Percentiles rank a stretch among this genome's conserved stretches.
Evolutionary conservation across 2,113 vertebrate genomes (phyloP).

Genomic region (Leptobrachium ailaonicum): DNA sequence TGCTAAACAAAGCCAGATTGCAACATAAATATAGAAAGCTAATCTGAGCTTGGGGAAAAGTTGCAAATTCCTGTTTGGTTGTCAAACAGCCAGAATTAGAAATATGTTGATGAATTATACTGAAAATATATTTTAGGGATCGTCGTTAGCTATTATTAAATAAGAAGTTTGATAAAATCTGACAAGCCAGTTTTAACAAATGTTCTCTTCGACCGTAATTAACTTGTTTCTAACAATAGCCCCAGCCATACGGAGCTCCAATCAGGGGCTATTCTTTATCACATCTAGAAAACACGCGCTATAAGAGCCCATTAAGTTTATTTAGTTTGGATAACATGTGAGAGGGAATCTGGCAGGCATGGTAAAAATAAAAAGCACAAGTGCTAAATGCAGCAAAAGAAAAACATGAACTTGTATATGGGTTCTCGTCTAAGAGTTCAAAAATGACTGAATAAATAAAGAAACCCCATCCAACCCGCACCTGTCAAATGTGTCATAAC

Average conservation of each 20-base stretch:
- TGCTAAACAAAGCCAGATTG: constrained; percentile 14
- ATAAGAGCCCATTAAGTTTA: not conserved
- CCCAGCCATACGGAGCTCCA: not conserved
- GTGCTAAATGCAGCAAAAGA: not conserved
- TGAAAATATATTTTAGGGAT: constrained; percentile 39
- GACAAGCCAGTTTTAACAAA: constrained; percentile 31
- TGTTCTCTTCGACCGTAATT: constrained; percentile 27
- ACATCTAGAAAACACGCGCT: constrained; percentile 11
- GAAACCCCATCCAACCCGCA: no score
- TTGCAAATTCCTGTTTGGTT: constrained; percentile 2
- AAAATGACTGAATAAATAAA: no score
- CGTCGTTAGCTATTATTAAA: constrained; percentile 17
- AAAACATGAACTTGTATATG: not conserved
- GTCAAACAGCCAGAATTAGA: constrained; percentile 30
- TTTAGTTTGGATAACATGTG: constrained; percentile 37
- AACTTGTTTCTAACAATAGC: constrained; percentile 30
- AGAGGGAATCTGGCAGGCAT: constrained; percentile 32
- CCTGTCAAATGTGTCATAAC: no score
- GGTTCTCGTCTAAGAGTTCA: constrained; percentile 3
- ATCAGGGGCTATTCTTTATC: constrained; percentile 21
- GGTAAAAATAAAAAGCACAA: constrained; percentile 10
- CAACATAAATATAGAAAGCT: constrained; percentile 25
- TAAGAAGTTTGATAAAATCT: constrained; percentile 11
- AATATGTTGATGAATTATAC: constrained; percentile 33
- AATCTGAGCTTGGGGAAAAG: constrained; percentile 28